A percentile compares a stretch with the other conserved stretches of the same genome.
Evolutionary conservation across 2,888 invertebrate species (phyloP).

Genomic region (Nysson spinosus): DNA sequence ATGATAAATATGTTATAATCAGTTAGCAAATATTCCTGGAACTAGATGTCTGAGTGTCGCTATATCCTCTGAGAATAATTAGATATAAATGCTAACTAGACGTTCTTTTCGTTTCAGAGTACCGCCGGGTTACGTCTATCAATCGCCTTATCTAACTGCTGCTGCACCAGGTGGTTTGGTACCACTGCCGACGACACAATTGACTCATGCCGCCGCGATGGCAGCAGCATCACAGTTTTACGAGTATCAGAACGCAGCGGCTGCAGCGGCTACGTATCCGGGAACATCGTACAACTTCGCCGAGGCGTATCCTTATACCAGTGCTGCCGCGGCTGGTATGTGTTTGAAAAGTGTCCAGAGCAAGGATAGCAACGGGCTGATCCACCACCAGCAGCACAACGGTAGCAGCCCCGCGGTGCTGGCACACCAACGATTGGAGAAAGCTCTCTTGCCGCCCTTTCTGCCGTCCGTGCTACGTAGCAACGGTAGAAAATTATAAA

Average conservation of each 20-base stretch:
- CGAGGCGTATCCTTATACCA: conserved; percentile 84
- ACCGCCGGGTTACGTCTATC: conserved; percentile 88
- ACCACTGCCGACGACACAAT: conserved; percentile 80
- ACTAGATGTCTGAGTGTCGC: conserved; percentile 39
- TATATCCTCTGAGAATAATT: too few relatives aligned
- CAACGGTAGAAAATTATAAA: conserved; percentile 69
- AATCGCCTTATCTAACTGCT: conserved; percentile 84
- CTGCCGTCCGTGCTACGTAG: conserved; percentile 73
- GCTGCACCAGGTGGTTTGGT: conserved; percentile 84
- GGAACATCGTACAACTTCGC: conserved; percentile 87
- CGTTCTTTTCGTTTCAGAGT: too few relatives aligned
- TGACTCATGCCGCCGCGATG: conserved; percentile 86
- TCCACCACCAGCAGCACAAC: conserved; percentile 60
- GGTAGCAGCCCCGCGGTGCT: conserved; percentile 63
- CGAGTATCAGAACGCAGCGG: conserved; percentile 88
- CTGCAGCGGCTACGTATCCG: conserved; percentile 84
- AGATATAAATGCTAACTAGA: too few relatives aligned
- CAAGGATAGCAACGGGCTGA: conserved; percentile 66
- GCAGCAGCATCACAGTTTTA: conserved; percentile 91
- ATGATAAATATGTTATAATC: too few relatives aligned
- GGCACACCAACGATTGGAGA: conserved; percentile 70
- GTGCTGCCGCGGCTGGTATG: conserved; percentile 83
- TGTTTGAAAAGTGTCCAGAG: conserved; percentile 68
- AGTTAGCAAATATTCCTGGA: conserved; percentile 23
- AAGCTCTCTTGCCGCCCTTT: conserved; percentile 71